phyloP scores from a whole-genome alignment of 1,140 invertebrate species.

The Hycleus cichorii region DNA sequence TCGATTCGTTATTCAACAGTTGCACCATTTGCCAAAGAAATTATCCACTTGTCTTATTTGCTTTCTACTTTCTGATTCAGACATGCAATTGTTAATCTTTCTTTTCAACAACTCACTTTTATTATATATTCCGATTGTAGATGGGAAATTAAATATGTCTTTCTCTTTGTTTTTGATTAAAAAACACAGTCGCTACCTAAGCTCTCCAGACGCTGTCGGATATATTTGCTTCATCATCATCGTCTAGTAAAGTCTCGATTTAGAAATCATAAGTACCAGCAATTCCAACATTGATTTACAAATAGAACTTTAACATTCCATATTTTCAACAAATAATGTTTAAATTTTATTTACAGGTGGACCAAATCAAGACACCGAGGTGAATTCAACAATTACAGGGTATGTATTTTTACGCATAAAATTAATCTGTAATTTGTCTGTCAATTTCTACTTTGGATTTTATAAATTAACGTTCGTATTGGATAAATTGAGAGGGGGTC shows the following conservation, averaged over 20 bases:
- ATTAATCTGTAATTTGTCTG: no score
- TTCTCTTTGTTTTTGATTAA: slow-evolving; percentile 21
- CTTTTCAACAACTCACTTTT: slow-evolving; percentile 30
- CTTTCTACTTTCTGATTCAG: slow-evolving; percentile 27
- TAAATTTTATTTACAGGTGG: neutral
- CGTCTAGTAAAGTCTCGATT: no score
- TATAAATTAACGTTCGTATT: slow-evolving; percentile 16
- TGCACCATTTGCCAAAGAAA: slow-evolving; percentile 32
- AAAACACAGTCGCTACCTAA: slow-evolving; percentile 14
- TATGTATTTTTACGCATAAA: no score
- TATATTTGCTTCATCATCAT: neutral
- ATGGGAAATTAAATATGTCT: slow-evolving; percentile 28
- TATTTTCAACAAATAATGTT: neutral
- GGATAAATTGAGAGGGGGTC: neutral
- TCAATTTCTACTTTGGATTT: slow-evolving; percentile 7
- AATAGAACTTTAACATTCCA: no score
- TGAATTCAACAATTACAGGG: no score
- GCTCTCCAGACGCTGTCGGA: slow-evolving; percentile 4
- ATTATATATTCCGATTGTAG: slow-evolving; percentile 33
- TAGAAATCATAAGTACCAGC: no score
- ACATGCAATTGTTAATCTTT: slow-evolving; percentile 31
- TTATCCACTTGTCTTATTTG: slow-evolving; percentile 33
- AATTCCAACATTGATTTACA: no score
- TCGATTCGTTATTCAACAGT: slow-evolving; percentile 28
- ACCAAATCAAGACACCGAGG: no score